Percentiles rank a stretch among this genome's conserved stretches.
These are phyloP conservation scores for Pristionchus japonicus DNA, from an alignment of 2,888 invertebrate genomes.

Conservation along the genomic window DNA sequence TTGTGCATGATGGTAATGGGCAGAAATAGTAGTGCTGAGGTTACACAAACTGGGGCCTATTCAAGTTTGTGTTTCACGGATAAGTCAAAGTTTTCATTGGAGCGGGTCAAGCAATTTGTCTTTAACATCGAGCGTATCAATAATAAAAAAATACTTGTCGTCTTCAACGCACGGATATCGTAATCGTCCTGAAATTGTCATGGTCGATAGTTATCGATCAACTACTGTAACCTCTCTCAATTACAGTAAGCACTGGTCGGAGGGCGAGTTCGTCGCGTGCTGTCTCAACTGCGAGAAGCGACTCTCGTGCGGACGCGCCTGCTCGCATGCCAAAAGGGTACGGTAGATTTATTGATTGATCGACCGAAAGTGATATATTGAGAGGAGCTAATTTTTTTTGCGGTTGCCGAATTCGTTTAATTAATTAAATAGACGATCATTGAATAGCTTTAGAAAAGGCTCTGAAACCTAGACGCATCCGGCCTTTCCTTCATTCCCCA, in stretches of 20 bases:
- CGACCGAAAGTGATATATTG: no score
- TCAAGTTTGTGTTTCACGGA: background rate
- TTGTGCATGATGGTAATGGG: background rate
- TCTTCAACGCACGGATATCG: no score
- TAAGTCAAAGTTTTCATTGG: background rate
- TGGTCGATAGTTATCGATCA: background rate
- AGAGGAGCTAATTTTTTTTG: no score
- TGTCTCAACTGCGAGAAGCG: constrained; percentile 41
- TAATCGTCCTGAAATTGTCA: background rate
- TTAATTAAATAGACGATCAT: no score
- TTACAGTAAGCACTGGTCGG: constrained; percentile 33
- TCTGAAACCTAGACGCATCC: no score
- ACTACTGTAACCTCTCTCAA: background rate
- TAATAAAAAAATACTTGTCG: no score
- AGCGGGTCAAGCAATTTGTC: background rate
- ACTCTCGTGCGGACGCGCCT: constrained; percentile 22
- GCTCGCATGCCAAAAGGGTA: constrained; percentile 30
- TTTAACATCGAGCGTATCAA: no score
- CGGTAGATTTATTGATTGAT: no score
- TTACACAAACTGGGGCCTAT: background rate
- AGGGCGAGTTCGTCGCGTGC: constrained; percentile 42
- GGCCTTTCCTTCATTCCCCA: no score
- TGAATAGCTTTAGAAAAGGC: no score
- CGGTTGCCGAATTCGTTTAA: no score
- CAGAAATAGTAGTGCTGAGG: no score